These are phyloP conservation scores for Microplitis manilae DNA, from an alignment of 2,888 invertebrate species.

Conservation along the genomic window DNA sequence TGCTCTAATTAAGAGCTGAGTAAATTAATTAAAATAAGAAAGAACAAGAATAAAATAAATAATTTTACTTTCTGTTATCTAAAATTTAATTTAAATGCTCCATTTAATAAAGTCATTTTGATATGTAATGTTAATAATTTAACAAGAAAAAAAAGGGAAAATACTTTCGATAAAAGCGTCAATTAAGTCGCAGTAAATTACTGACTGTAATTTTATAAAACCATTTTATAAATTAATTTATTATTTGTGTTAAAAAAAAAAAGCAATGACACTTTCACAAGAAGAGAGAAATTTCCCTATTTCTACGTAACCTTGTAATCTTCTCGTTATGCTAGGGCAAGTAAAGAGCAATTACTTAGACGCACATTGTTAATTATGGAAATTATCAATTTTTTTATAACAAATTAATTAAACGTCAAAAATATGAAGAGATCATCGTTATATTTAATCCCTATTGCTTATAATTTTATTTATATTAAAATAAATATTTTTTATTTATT, in stretches of 20 bases:
- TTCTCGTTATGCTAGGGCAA: constrained; percentile 55
- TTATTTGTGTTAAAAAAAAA: background rate
- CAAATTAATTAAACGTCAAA: background rate
- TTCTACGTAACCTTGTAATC: constrained; percentile 43
- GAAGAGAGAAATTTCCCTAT: constrained; percentile 63
- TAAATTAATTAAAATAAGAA: no score
- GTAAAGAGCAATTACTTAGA: constrained; percentile 56
- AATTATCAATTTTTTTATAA: constrained; percentile 41
- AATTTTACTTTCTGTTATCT: no score
- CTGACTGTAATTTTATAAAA: no score
- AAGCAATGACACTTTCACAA: constrained; percentile 59
- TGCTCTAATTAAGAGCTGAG: no score
- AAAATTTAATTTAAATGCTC: no score
- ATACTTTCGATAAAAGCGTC: constrained; percentile 2
- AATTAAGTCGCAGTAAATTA: no score
- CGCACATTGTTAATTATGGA: constrained; percentile 60
- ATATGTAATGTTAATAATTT: background rate
- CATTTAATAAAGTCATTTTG: no score
- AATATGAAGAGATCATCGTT: background rate
- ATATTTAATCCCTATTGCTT: no score
- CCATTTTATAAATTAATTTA: constrained; percentile 14
- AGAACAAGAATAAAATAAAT: no score
- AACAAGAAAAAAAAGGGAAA: background rate
- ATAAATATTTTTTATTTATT: background rate
- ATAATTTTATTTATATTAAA: background rate